Evolutionary conservation across 1,140 invertebrate genomes (phyloP).

Genomic region (Ganaspis sp.): DNA sequence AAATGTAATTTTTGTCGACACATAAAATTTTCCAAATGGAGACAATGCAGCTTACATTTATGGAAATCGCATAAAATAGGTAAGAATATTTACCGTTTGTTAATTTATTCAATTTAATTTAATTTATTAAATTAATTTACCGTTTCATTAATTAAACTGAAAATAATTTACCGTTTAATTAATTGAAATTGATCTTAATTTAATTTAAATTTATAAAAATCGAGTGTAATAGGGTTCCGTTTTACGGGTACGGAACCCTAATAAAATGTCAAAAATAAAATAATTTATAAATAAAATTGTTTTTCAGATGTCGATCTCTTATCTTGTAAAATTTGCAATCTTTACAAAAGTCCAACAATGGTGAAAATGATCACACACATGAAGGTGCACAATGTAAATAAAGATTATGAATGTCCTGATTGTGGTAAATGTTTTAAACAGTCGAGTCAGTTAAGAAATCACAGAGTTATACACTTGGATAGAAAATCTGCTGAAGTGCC

Average conservation of each 20-base stretch:
- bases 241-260: too few relatives aligned
- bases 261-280: too few relatives aligned
- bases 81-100: slow-evolving; percentile 33
- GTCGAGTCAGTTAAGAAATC: slow-evolving; percentile 80
- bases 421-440: slow-evolving; percentile 83
- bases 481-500: slow-evolving; percentile 68
- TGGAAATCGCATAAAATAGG: slow-evolving; percentile 81
- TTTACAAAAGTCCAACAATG: slow-evolving; percentile 77
- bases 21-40: slow-evolving; percentile 78
- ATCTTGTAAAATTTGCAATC: slow-evolving; percentile 79
- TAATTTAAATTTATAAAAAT: too few relatives aligned
- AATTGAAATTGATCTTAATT: too few relatives aligned
- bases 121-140: slow-evolving; percentile 38
- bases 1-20: slow-evolving; percentile 76
- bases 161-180: too few relatives aligned
- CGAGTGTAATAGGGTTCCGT: too few relatives aligned
- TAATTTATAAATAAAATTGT: too few relatives aligned
- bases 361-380: slow-evolving; percentile 79
- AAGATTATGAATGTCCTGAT: slow-evolving; percentile 78
- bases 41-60: slow-evolving; percentile 80
- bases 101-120: neutral
- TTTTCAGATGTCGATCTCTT: slow-evolving; percentile 80
- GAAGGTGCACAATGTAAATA: slow-evolving; percentile 79
- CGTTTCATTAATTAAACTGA: slow-evolving; percentile 3
- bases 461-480: slow-evolving; percentile 78